Evolutionary conservation across 2,888 invertebrate species (phyloP).

Genomic region (Blera fallax): DNA sequence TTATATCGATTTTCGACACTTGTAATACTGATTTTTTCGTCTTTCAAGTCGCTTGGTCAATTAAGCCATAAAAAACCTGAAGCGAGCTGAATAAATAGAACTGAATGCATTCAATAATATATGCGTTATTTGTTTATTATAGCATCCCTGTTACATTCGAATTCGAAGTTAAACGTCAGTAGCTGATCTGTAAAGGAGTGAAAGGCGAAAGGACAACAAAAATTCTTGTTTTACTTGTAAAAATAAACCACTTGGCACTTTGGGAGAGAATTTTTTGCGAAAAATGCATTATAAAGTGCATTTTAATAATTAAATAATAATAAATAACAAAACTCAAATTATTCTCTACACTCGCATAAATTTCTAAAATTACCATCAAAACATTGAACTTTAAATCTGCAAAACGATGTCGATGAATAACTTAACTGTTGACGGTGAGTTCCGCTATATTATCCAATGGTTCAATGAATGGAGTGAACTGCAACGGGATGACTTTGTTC

Average conservation of each 20-base stretch:
- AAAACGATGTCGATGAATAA: constrained; percentile 83
- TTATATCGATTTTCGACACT: too few species aligned
- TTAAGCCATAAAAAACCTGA: too few species aligned
- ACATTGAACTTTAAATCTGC: neutral
- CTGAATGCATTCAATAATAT: too few species aligned
- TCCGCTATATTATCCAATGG: constrained; percentile 92
- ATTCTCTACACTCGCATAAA: neutral
- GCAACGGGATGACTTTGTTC: constrained; percentile 92
- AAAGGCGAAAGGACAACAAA: constrained; percentile 49
- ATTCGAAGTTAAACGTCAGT: constrained; percentile 30
- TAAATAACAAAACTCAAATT: neutral
- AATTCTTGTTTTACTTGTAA: constrained; percentile 51
- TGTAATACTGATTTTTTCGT: too few species aligned
- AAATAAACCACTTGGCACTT: constrained; percentile 15
- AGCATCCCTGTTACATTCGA: constrained; percentile 13
- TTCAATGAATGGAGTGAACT: constrained; percentile 94
- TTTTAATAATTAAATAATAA: neutral
- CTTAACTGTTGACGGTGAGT: constrained; percentile 87
- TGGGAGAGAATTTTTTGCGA: constrained; percentile 19
- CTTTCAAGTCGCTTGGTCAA: too few species aligned
- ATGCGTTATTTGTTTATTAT: too few species aligned
- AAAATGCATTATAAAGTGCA: constrained; percentile 30
- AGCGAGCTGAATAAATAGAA: too few species aligned
- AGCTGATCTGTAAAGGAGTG: neutral
- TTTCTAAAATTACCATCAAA: neutral